phyloP scores from a whole-genome alignment of 2,113 vertebrate species.

The Delphinus delphis region DNA sequence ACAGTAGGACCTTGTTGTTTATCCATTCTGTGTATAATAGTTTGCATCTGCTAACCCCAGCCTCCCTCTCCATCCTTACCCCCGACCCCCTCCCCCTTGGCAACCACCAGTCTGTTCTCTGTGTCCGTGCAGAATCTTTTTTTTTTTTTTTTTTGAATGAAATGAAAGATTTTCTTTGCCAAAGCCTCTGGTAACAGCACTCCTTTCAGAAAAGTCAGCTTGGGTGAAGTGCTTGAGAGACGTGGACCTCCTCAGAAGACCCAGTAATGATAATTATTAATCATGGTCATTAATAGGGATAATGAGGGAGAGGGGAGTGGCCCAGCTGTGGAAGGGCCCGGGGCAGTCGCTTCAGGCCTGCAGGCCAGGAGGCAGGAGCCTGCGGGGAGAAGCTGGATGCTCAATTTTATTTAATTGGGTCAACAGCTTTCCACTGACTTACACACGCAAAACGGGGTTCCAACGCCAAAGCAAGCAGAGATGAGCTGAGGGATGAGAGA shows the following conservation, averaged over 20 bases:
- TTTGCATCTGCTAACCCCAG: neutral
- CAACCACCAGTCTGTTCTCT: neutral
- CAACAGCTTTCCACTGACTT: neutral
- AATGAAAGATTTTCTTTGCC: neutral
- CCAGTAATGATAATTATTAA: neutral
- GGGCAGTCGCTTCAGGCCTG: neutral
- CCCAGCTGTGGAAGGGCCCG: neutral
- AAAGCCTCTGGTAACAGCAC: neutral
- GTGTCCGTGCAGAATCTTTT: neutral
- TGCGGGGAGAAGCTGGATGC: neutral
- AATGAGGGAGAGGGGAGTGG: too few species aligned
- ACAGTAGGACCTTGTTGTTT: neutral
- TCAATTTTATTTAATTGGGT: neutral
- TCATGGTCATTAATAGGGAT: neutral
- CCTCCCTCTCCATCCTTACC: neutral
- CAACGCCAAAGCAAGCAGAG: neutral
- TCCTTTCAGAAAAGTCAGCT: neutral
- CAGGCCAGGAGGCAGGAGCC: neutral
- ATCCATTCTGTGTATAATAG: neutral
- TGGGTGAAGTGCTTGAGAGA: neutral
- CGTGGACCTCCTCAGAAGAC: neutral
- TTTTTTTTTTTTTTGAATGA: neutral
- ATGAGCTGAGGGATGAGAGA: neutral
- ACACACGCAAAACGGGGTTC: neutral
- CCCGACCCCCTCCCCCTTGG: rapidly evolving